phyloP scores from a whole-genome alignment of 2,888 invertebrate genomes.

The Troglohyphantes excavatus region DNA sequence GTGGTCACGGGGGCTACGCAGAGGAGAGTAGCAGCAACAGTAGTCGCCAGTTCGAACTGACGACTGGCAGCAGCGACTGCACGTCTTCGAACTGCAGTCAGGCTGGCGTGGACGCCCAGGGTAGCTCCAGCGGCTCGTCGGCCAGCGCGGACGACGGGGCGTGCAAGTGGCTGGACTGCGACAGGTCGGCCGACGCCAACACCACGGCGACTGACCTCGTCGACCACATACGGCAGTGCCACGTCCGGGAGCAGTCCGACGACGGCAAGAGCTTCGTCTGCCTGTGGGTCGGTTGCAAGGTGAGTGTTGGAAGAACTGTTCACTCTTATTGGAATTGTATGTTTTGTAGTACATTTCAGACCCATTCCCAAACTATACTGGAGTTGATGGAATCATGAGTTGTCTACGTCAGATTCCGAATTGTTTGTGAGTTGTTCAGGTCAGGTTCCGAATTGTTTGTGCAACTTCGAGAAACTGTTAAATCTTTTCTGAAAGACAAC shows the following conservation, averaged over 20 bases:
- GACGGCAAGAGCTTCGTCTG: constrained; percentile 91
- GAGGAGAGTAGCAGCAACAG: constrained; percentile 34
- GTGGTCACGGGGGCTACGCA: constrained; percentile 7
- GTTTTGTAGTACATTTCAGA: no score
- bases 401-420: no score
- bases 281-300: constrained; percentile 95
- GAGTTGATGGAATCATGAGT: no score
- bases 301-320: neutral
- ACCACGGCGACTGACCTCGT: constrained; percentile 77
- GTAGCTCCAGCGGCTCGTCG: neutral
- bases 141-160: constrained; percentile 40
- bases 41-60: constrained; percentile 45
- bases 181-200: constrained; percentile 80
- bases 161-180: constrained; percentile 83
- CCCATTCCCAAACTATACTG: no score
- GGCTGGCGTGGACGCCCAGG: neutral
- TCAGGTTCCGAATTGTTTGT: no score
- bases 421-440: no score
- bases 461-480: no score
- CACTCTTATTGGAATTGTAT: no score
- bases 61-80: constrained; percentile 56
- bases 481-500: no score
- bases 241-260: constrained; percentile 86
- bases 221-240: constrained; percentile 81
- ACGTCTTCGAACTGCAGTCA: constrained; percentile 69